Evolutionary conservation across 2,113 vertebrate species (phyloP).

Genomic region (Corvus cornix): DNA sequence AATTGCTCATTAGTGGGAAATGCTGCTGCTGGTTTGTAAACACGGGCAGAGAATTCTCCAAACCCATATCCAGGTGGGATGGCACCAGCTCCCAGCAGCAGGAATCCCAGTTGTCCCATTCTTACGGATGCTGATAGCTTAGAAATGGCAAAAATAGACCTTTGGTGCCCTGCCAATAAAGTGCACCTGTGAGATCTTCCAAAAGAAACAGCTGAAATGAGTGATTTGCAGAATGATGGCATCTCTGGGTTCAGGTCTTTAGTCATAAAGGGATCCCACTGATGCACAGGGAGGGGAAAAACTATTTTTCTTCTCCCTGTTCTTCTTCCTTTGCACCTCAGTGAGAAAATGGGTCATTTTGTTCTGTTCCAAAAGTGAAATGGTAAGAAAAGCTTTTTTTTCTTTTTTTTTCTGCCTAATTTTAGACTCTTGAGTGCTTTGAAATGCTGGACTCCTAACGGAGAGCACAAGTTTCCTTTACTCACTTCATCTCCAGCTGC

Average conservation of each 20-base stretch:
- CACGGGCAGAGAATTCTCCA: background rate
- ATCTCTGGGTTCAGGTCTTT: background rate
- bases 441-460: background rate
- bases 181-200: background rate
- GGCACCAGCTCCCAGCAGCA: background rate
- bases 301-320: fast-evolving
- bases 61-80: background rate
- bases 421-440: background rate
- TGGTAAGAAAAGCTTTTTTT: background rate
- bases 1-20: conserved; percentile 37
- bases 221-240: background rate
- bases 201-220: background rate
- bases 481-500: background rate
- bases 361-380: background rate
- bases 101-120: background rate
- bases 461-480: background rate
- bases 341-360: background rate
- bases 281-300: background rate
- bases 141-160: background rate
- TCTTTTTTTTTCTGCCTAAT: background rate
- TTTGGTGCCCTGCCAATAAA: background rate
- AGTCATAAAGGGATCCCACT: background rate
- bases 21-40: background rate
- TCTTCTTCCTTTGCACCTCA: background rate
- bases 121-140: background rate